Evolutionary conservation across 2,888 invertebrate genomes (phyloP).

Genomic region (Bhutanitis thaidina): DNA sequence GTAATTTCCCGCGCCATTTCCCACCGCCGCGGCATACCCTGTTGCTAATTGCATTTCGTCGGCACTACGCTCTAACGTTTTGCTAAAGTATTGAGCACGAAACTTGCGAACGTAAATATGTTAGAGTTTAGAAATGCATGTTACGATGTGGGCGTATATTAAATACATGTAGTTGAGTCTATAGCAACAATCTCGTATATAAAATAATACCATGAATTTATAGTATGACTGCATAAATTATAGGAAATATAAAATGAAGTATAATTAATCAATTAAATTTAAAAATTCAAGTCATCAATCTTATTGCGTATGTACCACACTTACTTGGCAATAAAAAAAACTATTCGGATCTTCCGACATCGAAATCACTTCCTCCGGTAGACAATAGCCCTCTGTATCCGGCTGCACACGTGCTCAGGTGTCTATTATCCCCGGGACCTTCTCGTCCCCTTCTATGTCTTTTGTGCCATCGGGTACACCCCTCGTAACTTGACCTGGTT

Average conservation of each 20-base stretch:
- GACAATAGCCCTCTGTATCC: slow-evolving; percentile 73
- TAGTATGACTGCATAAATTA: no score
- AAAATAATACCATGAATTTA: no score
- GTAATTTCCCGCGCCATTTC: slow-evolving; percentile 72
- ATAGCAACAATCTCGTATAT: no score
- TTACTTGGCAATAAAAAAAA: slow-evolving; percentile 37
- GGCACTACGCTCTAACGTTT: slow-evolving; percentile 16
- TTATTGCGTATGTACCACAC: slow-evolving; percentile 14
- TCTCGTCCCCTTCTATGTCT: slow-evolving; percentile 44
- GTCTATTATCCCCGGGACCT: slow-evolving; percentile 61
- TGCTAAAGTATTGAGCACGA: neutral
- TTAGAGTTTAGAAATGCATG: slow-evolving; percentile 1
- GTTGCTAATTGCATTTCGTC: slow-evolving; percentile 38
- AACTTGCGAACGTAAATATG: slow-evolving; percentile 1
- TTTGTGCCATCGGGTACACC: slow-evolving; percentile 56
- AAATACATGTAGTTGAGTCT: no score
- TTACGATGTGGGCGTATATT: neutral
- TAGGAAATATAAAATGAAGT: no score
- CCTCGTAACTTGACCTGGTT: slow-evolving; percentile 75
- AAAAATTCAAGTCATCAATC: slow-evolving; percentile 13
- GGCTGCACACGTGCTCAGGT: slow-evolving; percentile 78
- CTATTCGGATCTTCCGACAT: slow-evolving; percentile 65
- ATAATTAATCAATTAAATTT: neutral
- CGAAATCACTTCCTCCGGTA: slow-evolving; percentile 73
- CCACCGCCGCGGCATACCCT: slow-evolving; percentile 34